phyloP scores from a whole-genome alignment of 1,140 invertebrate genomes.

The Philopotamus ludificatus region DNA sequence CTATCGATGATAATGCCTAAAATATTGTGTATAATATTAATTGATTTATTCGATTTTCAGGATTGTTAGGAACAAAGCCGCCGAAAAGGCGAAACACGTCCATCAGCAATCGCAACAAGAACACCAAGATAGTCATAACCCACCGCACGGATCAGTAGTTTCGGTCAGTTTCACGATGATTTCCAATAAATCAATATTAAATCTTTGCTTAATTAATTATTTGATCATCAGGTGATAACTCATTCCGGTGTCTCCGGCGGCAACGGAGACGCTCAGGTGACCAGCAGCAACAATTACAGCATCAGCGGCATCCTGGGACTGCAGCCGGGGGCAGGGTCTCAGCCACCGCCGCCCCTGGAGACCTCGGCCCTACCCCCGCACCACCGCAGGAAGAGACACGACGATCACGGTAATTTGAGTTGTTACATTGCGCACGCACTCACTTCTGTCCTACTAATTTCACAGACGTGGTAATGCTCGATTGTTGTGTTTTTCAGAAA shows the following conservation, averaged over 20 bases:
- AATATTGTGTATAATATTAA: not conserved
- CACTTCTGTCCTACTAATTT: too few species aligned
- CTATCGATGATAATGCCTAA: too few species aligned
- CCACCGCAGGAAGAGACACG: constrained; percentile 53
- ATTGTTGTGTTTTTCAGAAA: constrained; percentile 9
- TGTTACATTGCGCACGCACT: too few species aligned
- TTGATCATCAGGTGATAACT: constrained; percentile 52
- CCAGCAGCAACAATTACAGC: constrained; percentile 76
- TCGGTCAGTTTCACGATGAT: constrained; percentile 53
- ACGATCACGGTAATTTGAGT: constrained; percentile 55
- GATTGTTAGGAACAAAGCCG: constrained; percentile 94
- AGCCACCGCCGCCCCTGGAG: constrained; percentile 29
- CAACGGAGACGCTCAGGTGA: constrained; percentile 53
- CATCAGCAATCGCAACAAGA: constrained; percentile 71
- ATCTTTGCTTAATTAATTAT: too few species aligned
- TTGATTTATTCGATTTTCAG: constrained; percentile 55
- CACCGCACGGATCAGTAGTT: constrained; percentile 54
- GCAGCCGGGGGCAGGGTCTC: constrained; percentile 47
- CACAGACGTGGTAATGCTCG: not conserved
- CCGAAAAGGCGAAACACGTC: constrained; percentile 91
- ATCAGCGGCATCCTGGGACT: constrained; percentile 94
- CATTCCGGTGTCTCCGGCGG: constrained; percentile 62
- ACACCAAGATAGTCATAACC: constrained; percentile 56
- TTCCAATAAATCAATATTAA: too few species aligned
- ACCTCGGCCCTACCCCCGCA: constrained; percentile 44